A percentile compares a stretch with the other conserved stretches of the same genome.
Evolutionary conservation across 37 sponge, comb jelly and placozoan genomes (phyloP).

Genomic region (Trichoplax adhaerens): DNA sequence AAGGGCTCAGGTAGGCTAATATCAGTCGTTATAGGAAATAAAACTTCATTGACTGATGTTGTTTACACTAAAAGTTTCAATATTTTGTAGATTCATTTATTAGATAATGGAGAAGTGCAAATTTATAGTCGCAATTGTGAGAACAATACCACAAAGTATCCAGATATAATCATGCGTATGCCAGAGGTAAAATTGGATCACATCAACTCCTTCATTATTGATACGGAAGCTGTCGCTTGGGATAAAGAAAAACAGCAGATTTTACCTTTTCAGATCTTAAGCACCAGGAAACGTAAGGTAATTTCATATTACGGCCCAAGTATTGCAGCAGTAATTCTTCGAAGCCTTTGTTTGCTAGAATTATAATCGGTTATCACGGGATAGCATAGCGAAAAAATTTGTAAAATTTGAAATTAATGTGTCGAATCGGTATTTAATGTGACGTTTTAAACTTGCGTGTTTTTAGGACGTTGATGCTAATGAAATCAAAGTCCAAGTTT

Average conservation of each 20-base stretch:
- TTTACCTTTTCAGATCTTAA: conserved; percentile 88
- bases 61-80: neutral
- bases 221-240: conserved; percentile 93
- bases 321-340: too few relatives aligned
- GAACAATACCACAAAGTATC: conserved; percentile 88
- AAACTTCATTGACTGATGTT: neutral
- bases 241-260: conserved; percentile 79
- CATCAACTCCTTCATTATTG: conserved; percentile 71
- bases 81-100: conserved; percentile 47
- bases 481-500: conserved; percentile 88
- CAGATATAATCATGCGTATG: conserved; percentile 83
- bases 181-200: conserved; percentile 32
- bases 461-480: conserved; percentile 57
- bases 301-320: too few relatives aligned
- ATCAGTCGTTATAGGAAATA: neutral
- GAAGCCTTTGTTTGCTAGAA: too few relatives aligned
- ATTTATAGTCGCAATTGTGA: conserved; percentile 86
- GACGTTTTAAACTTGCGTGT: neutral
- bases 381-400: too few relatives aligned
- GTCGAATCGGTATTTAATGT: neutral
- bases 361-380: too few relatives aligned
- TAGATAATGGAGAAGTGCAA: conserved; percentile 39
- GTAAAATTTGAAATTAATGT: neutral
- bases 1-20: conserved; percentile 59
- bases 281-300: conserved; percentile 86